A percentile compares a stretch with the other conserved stretches of the same genome.
These are phyloP conservation scores for Silurus asotus DNA, from an alignment of 2,113 vertebrate species.

Conservation along the genomic window DNA sequence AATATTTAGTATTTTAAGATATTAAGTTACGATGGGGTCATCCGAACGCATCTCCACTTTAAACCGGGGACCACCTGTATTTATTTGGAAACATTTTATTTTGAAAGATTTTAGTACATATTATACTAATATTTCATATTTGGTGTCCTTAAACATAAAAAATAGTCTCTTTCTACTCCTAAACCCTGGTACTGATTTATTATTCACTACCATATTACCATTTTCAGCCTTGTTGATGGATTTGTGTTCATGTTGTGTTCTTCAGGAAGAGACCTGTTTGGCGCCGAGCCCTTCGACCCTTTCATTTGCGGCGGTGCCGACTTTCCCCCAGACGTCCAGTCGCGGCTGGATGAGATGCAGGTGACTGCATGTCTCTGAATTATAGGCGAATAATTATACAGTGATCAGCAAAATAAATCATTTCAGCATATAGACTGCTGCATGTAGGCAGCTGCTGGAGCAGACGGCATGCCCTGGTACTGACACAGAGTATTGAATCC, in stretches of 20 bases:
- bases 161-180: background rate
- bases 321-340: constrained; percentile 96
- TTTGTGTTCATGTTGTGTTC: constrained; percentile 36
- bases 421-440: constrained; percentile 30
- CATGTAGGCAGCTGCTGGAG: constrained; percentile 34
- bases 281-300: constrained; percentile 95
- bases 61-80: too few relatives aligned
- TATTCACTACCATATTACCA: background rate
- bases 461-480: constrained; percentile 33
- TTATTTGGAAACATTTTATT: too few relatives aligned
- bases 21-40: too few relatives aligned
- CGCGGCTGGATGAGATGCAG: constrained; percentile 99
- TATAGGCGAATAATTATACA: constrained; percentile 9
- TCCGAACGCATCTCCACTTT: too few relatives aligned
- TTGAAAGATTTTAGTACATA: too few relatives aligned
- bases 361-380: constrained; percentile 72
- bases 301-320: constrained; percentile 93
- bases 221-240: background rate
- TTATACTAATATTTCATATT: too few relatives aligned
- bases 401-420: background rate
- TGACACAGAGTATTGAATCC: constrained; percentile 7
- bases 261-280: constrained; percentile 92
- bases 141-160: background rate
- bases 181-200: background rate
- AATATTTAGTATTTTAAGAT: too few relatives aligned